Percentiles rank a stretch among this genome's conserved stretches.
These are phyloP conservation scores for Peromyscus leucopus DNA, from an alignment of 2,113 vertebrate genomes.

Conservation along the genomic window DNA sequence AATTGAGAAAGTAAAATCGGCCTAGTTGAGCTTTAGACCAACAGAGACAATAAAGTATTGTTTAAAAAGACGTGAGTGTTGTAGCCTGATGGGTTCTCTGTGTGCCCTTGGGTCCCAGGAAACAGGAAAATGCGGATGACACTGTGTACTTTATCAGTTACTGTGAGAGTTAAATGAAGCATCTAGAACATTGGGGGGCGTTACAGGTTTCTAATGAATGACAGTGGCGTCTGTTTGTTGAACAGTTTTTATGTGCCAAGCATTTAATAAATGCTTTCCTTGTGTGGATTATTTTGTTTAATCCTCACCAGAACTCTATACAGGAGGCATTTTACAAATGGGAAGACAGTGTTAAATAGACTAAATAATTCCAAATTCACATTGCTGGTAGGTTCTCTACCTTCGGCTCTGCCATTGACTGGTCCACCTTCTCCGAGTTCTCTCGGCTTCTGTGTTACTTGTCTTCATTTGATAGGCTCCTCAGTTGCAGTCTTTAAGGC, in stretches of 20 bases:
- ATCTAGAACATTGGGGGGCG: background rate
- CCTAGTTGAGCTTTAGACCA: constrained; percentile 51
- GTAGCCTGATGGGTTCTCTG: background rate
- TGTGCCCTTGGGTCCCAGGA: constrained; percentile 31
- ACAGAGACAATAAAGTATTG: background rate
- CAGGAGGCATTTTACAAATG: constrained; percentile 43
- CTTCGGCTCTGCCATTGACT: background rate
- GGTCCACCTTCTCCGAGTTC: background rate
- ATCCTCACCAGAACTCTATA: background rate
- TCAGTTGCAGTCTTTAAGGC: background rate
- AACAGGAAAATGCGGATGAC: constrained; percentile 37
- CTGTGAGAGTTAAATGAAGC: constrained; percentile 21
- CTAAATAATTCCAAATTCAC: constrained; percentile 18
- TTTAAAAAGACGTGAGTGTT: background rate
- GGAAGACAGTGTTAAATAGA: constrained; percentile 38
- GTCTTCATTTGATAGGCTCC: background rate
- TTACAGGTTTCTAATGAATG: background rate
- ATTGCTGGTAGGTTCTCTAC: constrained; percentile 20
- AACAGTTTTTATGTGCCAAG: constrained; percentile 11
- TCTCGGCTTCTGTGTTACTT: background rate
- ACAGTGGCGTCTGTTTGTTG: background rate
- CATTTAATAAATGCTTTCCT: constrained; percentile 46
- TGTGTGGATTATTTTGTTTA: constrained; percentile 28
- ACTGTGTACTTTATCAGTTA: background rate
- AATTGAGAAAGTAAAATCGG: constrained; percentile 60